phyloP scores from a whole-genome alignment of 1,140 invertebrate species.

The Drosophila paulistorum region DNA sequence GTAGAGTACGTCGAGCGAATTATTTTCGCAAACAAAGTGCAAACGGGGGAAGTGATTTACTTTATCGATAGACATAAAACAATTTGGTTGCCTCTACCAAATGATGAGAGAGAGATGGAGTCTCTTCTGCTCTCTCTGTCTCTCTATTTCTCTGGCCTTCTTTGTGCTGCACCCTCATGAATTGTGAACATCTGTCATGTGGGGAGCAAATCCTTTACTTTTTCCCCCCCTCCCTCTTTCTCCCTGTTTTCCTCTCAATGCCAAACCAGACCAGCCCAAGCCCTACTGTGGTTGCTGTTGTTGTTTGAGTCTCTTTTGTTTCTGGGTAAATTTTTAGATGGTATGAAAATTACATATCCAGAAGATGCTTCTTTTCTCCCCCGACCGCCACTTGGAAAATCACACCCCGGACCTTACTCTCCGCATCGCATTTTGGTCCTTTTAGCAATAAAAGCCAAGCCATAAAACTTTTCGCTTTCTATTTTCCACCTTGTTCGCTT shows the following conservation, averaged over 20 bases:
- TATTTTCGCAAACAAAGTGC: constrained; percentile 57
- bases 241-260: neutral
- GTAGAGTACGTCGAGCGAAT: constrained; percentile 47
- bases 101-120: constrained; percentile 6
- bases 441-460: constrained; percentile 22
- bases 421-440: constrained; percentile 2
- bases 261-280: neutral
- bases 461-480: constrained; percentile 42
- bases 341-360: constrained; percentile 63
- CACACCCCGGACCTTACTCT: neutral
- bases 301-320: constrained; percentile 20
- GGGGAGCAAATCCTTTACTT: constrained; percentile 14
- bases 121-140: neutral
- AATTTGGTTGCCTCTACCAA: constrained; percentile 53
- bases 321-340: constrained; percentile 55
- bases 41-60: constrained; percentile 63
- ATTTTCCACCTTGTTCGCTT: constrained; percentile 59
- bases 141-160: constrained; percentile 9
- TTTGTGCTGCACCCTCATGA: constrained; percentile 10
- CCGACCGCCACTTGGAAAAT: no score
- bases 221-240: neutral
- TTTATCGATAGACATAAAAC: constrained; percentile 76
- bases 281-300: constrained; percentile 21
- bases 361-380: constrained; percentile 1
- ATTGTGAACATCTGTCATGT: constrained; percentile 22